Conservation (phyloP, 2,888 invertebrate species). For the Ditula angustiorana region DNA sequence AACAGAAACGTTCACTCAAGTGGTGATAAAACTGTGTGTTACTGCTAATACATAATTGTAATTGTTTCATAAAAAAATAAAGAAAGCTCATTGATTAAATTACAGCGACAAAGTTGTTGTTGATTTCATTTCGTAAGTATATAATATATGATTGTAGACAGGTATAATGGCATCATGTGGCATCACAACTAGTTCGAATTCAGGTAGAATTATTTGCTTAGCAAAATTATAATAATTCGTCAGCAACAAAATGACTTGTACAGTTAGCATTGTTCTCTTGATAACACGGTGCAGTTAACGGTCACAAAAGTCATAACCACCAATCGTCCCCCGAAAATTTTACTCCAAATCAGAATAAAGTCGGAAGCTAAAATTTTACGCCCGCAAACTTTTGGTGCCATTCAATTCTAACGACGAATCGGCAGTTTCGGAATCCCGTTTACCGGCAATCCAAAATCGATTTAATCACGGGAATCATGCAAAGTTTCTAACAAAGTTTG, state of each 20-base stretch:
- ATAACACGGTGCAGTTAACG: constrained; percentile 11
- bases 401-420: constrained; percentile 76
- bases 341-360: constrained; percentile 60
- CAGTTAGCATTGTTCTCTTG: background rate
- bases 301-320: constrained; percentile 25
- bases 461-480: constrained; percentile 83
- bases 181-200: too few relatives aligned
- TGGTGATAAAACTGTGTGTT: too few relatives aligned
- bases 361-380: constrained; percentile 71
- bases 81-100: too few relatives aligned
- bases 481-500: constrained; percentile 79
- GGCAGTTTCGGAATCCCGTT: constrained; percentile 75
- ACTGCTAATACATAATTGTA: too few relatives aligned
- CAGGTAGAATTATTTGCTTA: too few relatives aligned
- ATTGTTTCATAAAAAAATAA: too few relatives aligned
- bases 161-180: too few relatives aligned
- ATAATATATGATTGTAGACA: too few relatives aligned
- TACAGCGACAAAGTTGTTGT: too few relatives aligned
- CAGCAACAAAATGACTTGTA: background rate
- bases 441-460: constrained; percentile 81
- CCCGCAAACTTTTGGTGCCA: constrained; percentile 67
- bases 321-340: constrained; percentile 53
- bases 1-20: too few relatives aligned
- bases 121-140: too few relatives aligned
- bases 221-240: background rate